phyloP scores from a whole-genome alignment of 2,888 invertebrate genomes.

The Lithophane leautieri region DNA sequence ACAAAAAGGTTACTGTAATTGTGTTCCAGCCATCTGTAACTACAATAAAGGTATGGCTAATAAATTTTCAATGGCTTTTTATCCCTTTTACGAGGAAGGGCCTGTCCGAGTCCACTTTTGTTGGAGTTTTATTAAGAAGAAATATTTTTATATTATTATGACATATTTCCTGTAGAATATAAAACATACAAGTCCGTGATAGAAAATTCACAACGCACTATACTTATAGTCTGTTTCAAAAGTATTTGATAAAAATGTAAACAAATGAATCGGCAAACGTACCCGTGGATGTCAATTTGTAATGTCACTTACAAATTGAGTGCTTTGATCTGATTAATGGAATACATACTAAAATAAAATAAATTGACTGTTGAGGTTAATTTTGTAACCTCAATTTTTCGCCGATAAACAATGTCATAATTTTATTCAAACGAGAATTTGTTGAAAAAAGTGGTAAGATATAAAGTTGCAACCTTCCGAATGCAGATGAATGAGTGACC shows the following conservation, averaged over 20 bases:
- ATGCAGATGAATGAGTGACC: background rate
- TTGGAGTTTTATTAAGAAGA: conserved; percentile 4
- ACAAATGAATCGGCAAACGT: background rate
- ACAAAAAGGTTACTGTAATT: conserved; percentile 39
- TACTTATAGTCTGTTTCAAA: background rate
- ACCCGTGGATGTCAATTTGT: background rate
- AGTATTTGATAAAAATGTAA: background rate
- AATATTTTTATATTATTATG: background rate
- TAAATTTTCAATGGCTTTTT: conserved; percentile 53
- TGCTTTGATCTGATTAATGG: background rate
- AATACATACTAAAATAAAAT: background rate
- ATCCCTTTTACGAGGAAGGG: conserved; percentile 30
- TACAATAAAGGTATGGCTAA: conserved; percentile 50
- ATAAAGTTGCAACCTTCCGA: background rate
- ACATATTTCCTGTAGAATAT: background rate
- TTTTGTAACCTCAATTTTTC: background rate
- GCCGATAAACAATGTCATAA: too few species aligned
- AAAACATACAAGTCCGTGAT: background rate
- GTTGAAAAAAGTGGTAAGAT: background rate
- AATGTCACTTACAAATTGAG: background rate
- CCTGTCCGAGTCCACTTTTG: conserved; percentile 13
- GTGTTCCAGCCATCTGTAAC: conserved; percentile 45
- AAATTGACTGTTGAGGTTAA: background rate
- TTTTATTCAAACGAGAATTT: background rate
- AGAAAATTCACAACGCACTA: background rate